Conservation (phyloP, 2,113 vertebrate species). For the Phylloscopus trochiloides region DNA sequence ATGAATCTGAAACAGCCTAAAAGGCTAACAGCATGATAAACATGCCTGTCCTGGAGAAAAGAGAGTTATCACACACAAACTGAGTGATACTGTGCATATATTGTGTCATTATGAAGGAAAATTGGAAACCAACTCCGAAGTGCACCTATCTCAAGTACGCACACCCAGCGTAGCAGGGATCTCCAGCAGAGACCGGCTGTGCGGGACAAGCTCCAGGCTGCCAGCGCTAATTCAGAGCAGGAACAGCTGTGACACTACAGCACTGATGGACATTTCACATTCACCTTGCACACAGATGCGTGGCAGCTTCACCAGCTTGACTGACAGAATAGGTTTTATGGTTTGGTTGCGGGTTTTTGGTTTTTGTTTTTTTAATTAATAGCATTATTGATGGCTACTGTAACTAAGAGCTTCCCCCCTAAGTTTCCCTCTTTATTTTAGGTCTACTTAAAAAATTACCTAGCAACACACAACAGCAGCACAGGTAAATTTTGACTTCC, state of each 20-base stretch:
- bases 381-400: background rate
- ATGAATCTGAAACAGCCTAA: background rate
- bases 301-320: background rate
- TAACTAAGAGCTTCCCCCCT: background rate
- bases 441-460: conserved; percentile 14
- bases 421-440: background rate
- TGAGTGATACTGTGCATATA: background rate
- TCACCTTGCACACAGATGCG: background rate
- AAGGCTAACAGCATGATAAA: background rate
- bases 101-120: background rate
- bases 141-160: too few species aligned
- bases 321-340: background rate
- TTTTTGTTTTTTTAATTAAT: background rate
- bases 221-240: background rate
- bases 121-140: background rate
- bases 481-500: background rate
- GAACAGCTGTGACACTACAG: background rate
- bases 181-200: fast-evolving
- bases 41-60: background rate
- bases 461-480: conserved; percentile 24
- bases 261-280: fast-evolving
- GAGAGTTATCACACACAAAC: background rate
- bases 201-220: fast-evolving
- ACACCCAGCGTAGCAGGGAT: fast-evolving
- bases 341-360: background rate